These are phyloP conservation scores for Anolis carolinensis DNA, from an alignment of 2,113 vertebrate species.

Conservation along the genomic window DNA sequence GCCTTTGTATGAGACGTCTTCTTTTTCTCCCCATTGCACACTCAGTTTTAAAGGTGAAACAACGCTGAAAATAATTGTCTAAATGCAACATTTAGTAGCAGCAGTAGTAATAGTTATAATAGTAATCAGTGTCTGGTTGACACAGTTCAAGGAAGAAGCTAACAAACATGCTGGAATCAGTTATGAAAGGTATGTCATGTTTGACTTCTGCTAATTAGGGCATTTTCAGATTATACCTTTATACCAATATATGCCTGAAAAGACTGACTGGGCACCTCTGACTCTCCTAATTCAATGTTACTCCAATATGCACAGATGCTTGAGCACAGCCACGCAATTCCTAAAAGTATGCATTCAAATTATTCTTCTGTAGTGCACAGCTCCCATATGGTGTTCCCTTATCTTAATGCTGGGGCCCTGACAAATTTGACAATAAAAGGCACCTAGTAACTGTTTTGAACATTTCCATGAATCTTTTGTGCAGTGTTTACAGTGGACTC, in stretches of 20 bases:
- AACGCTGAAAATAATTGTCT: conserved; percentile 38
- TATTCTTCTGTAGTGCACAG: too few species aligned
- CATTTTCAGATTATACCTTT: background rate
- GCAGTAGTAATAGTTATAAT: background rate
- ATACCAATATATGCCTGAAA: background rate
- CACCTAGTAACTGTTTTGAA: too few species aligned
- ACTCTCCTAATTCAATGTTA: background rate
- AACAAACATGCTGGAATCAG: background rate
- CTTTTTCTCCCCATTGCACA: background rate
- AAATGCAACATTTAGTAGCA: conserved; percentile 1
- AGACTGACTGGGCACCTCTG: background rate
- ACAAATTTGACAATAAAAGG: too few species aligned
- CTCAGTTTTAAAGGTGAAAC: conserved; percentile 18
- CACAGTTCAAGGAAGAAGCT: background rate
- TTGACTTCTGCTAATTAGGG: background rate
- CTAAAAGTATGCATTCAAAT: background rate
- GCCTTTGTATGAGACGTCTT: background rate
- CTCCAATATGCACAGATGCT: too few species aligned
- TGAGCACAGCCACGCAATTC: background rate
- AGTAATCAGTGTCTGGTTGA: background rate
- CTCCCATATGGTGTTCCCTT: too few species aligned
- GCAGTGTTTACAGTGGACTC: too few species aligned
- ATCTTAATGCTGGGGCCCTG: too few species aligned
- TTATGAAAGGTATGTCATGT: background rate
- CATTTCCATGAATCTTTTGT: too few species aligned